Base-by-base conservation (phyloP, 2,888 invertebrate species). In the Nezara viridula region DNA sequence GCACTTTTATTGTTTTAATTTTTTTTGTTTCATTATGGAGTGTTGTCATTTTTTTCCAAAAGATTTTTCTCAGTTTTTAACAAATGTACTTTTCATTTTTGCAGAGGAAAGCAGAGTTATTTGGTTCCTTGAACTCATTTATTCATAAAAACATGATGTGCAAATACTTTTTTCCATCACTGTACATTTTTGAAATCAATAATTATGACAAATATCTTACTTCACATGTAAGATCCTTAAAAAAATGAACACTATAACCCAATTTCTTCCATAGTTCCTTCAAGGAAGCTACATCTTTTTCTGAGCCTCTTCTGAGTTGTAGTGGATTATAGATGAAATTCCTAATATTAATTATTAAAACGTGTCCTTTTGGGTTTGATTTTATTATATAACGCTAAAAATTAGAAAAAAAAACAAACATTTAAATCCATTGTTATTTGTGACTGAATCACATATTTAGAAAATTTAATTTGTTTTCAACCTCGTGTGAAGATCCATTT, bases 271-370 rank as follows among this genome's bases (percentile, higher is more conserved):
- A 55, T 55, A 86, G 5, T 55, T 86, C 10, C 16, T 86, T n/a
- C n/a, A 86, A 40, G 16, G 32, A 24, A 24, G 6, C 19, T 5
- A 86, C 86, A 55, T 86, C 86, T 55, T 40, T 86, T 37, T 60
- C 86, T 2, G 86, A 86, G 0, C 86, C 86, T 9, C 16, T 55
- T 52, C 86, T 86, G 27, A 2, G 27, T 37, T 40, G 32, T 1
- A 16, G 0, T 21, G 27, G 86, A 24, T 37, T 21, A 52, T 37
- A 50, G 1, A 21, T 0, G 37, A 24, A 86, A 10, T 52, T 52
- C 50, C 24, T 86, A 27, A 86, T 86, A 86, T 86, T 86, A 52
- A 86, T 37, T 55, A 86, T 86, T 52, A 86, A 86, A 52, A 52
- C 86, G 55, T 86, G 32, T 32, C 86, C 55, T 37, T 55, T 86